Base-by-base conservation (phyloP, 1,140 invertebrate genomes). In the Acromyrmex charruanus region DNA sequence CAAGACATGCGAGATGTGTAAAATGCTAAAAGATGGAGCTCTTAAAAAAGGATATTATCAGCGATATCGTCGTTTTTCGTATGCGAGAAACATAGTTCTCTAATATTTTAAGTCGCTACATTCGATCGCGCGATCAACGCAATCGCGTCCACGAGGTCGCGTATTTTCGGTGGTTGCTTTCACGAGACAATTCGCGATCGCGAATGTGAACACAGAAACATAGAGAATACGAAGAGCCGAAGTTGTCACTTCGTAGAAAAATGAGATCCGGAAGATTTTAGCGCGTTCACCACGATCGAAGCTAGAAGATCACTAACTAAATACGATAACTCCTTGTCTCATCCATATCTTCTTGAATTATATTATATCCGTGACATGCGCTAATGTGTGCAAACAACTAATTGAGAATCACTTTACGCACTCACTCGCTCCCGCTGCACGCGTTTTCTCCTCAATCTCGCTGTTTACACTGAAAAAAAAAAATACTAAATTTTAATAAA, bases 191-290 rank as follows among this genome's bases (percentile, higher is more conserved):
- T n/a, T 53, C 44, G 77, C 49, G 49, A 71, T 75, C 39, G 18
- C 39, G 68, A 59, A 59, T 3, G 21, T 58, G 79, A 72, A 59
- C 49, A 55, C 77, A 81, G 35, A 71, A 68, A 53, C 2, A 25
- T 3, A 44, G 10, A 75, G 35, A 72, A 61, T 16, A 44, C 55
- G 69, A 61, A 59, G 25, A 84, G 61, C 44, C 18, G 18, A 51
- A 49, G 63, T 35, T n/a, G 49, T 72, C 51, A 9, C 10, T 25
- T 58, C 49, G 35, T 58, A 25, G 51, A 71, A 81, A 66, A 81
- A 71, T 81, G 66, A 81, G 77, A 80, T 63, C 80, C 80, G 80
- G 69, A 74, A 84, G 80, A 84, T 51, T 81, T n/a, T 21, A 21
- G 18, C 65, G 35, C 49, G 21, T 44, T 44, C 68, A 21, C 18